These are phyloP conservation scores for Aegypius monachus DNA, from an alignment of 2,113 vertebrate species.

Conservation along the genomic window DNA sequence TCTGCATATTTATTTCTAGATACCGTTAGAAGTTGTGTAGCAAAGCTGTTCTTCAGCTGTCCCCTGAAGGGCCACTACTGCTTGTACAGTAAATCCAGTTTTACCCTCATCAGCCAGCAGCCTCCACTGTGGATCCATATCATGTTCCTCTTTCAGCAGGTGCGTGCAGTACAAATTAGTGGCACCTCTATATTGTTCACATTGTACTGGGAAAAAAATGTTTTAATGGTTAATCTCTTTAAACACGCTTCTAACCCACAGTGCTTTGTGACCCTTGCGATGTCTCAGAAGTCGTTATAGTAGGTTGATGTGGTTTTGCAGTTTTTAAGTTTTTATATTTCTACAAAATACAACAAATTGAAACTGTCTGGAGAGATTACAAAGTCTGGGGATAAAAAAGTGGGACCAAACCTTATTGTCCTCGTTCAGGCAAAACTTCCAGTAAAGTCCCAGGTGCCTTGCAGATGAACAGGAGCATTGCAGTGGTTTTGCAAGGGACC, in stretches of 20 bases:
- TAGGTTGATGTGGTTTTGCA: background rate
- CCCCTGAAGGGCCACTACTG: slow-evolving; percentile 92
- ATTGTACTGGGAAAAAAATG: background rate
- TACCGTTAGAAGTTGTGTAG: slow-evolving; percentile 78
- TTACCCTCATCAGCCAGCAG: slow-evolving; percentile 84
- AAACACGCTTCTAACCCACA: background rate
- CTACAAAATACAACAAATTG: background rate
- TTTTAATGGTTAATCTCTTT: background rate
- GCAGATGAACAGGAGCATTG: background rate
- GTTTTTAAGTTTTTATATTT: background rate
- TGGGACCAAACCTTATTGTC: background rate
- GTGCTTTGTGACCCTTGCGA: background rate
- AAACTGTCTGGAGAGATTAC: background rate
- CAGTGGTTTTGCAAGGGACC: background rate
- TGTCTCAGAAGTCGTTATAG: accelerated
- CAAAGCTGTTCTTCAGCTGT: slow-evolving; percentile 91
- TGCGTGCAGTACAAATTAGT: slow-evolving; percentile 27
- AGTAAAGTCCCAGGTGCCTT: background rate
- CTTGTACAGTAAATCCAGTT: slow-evolving; percentile 90
- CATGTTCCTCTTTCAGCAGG: slow-evolving; percentile 95
- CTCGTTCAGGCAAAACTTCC: background rate
- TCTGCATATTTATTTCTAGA: slow-evolving; percentile 70
- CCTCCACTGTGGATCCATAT: slow-evolving; percentile 91
- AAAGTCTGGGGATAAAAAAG: background rate
- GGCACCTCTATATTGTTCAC: background rate